Evolutionary conservation across 2,797 vertebrate genomes (phyloP), one percentile per base, ranked within the genome.

Genomic region (Melopsittacus undulatus): DNA sequence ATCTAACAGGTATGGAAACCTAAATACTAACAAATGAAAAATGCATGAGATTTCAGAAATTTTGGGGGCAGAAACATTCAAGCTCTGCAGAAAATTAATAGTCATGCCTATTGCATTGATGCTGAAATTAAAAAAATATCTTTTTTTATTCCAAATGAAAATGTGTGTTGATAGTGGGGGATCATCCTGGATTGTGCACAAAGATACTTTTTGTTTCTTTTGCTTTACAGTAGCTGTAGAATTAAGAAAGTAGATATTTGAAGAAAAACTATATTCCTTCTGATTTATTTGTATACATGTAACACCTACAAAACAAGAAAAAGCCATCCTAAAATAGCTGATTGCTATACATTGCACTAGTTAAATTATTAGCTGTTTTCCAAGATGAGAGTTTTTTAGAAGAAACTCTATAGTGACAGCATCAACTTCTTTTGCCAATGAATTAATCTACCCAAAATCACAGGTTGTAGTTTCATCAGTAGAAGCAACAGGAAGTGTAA

Each of bases 141-240:
- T n/a, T 34, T 46, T 54, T 81, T 89, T 59, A 4, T 46, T 79
- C 24, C 43, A 74, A 83, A 69, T 9, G 42, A 20, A 67, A 77
- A 48, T 32, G 6, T 6, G 10, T 69, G 10, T 42, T 26, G 6
- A 27, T 64, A 61, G 17, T 13, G 32, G 4, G 7, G 3, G 0
- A 46, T 73, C 29, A 67, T 4, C 22, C 12, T 63, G 30, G 14
- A 5, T 26, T 30, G 11, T 22, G 54, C 24, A 30, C 6, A 42
- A 51, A 26, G 10, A 23, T 72, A 78, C 7, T 43, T 77, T 34
- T 56, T 10, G 15, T 66, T 7, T 40, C 3, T 49, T 93, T 45
- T 59, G 16, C 22, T 74, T 77, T n/a, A 74, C 6, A n/a, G 6
- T 49, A 57, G 18, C 13, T 69, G 12, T 4, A 94, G 38, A 89